A percentile compares a stretch with the other conserved stretches of the same genome.
Conservation (phyloP, 2,797 vertebrate genomes). For the Alfaro cultratus region DNA sequence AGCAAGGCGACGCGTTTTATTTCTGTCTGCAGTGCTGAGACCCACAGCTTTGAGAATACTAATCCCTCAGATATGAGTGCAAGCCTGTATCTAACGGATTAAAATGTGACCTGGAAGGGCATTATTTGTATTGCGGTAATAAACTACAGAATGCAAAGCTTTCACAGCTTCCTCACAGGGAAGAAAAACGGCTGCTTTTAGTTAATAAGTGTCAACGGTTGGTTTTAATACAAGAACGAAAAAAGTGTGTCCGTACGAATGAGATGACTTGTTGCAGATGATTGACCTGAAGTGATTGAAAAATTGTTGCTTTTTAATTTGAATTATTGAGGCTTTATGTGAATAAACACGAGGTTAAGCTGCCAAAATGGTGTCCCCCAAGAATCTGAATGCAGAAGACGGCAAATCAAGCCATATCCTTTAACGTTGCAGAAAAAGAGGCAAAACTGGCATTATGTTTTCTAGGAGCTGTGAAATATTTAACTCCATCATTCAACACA, state of each 20-base stretch:
- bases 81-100: constrained; percentile 7
- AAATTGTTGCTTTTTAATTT: background rate
- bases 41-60: constrained; percentile 6
- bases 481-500: background rate
- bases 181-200: background rate
- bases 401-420: background rate
- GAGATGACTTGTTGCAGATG: background rate
- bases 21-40: background rate
- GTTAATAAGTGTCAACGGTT: constrained; percentile 1
- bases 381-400: background rate
- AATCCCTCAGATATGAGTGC: constrained; percentile 13
- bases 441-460: background rate
- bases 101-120: constrained; percentile 17
- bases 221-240: background rate
- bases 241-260: background rate
- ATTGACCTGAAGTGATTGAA: background rate
- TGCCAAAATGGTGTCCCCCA: background rate
- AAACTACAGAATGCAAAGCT: background rate
- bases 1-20: background rate
- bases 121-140: constrained; percentile 2
- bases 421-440: background rate
- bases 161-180: background rate
- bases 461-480: background rate
- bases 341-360: background rate
- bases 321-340: background rate